Base-by-base conservation (phyloP, 2,113 vertebrate species). In the Manacus vitellinus region DNA sequence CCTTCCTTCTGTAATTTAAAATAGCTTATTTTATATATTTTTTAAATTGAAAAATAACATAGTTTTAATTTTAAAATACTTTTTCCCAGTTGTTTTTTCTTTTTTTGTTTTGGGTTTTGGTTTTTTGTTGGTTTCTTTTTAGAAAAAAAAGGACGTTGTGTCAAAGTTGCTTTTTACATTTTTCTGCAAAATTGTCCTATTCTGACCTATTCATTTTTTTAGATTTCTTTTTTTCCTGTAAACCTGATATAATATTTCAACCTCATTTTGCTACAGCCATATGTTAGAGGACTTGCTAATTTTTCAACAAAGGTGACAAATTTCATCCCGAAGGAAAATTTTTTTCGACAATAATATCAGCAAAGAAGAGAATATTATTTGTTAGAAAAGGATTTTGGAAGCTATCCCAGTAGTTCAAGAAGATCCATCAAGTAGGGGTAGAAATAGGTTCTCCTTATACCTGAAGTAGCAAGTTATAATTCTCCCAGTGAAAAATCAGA, bases 21-120 rank as follows among this genome's bases (percentile, higher is more conserved):
- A 9, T 39, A 44, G 3, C 4, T 39, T 35, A 11, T 16, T n/a
- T 71, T 8, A 5, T 2, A 52, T 20, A 41, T 31, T 18, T 63
- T 59, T 16, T 20, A 10, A 43, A 9, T 47, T 65, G 11, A 4
- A 65, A 54, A 70, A 46, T 24, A n/a, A 19, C 0, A 0, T 28
- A 11, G 1, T 43, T 49, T 76, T 39, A 4, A 67, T 73, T 73
- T 63, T 4, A 51, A 77, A 55, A 24, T 4, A 0, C 0, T 14
- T 37, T 44, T 77, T 30, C 18, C 4, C 12, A n/a, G 1, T 4
- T 23, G 44, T 14, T 59, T 44, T 35, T 56, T 41, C 9, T 16
- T 52, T 15, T 9, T 8, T 19, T 55, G 4, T 10, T 55, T 55
- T 33, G 15, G 5, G 22, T 23, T 44, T 44, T 33, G 10, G 9